A percentile compares a stretch with the other conserved stretches of the same genome.
Evolutionary conservation across 2,888 invertebrate genomes (phyloP).

Genomic region (Cephalotes varians): DNA sequence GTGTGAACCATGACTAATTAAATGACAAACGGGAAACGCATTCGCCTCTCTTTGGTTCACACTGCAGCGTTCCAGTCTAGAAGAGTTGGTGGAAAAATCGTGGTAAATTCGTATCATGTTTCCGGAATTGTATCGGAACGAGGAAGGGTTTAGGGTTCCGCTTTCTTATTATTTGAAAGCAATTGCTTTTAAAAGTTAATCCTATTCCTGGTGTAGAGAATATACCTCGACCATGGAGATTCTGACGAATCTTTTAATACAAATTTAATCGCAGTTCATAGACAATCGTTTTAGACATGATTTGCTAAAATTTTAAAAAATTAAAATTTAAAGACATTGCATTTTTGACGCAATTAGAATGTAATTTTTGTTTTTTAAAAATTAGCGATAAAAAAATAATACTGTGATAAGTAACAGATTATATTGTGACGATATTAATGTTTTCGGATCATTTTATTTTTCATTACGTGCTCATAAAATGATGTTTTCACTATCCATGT

Average conservation of each 20-base stretch:
- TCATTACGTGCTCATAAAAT: not conserved
- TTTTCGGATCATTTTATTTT: not conserved
- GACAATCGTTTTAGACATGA: not conserved
- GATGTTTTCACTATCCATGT: not conserved
- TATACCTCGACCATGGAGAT: not conserved
- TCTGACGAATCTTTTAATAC: not conserved
- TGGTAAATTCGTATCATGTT: constrained; percentile 24
- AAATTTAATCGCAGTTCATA: not conserved
- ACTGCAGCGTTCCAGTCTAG: constrained; percentile 9
- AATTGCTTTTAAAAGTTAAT: not conserved
- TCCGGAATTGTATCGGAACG: not conserved
- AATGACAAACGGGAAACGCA: constrained; percentile 60
- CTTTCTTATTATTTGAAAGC: not conserved
- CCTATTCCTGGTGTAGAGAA: not conserved
- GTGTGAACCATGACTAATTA: constrained; percentile 74
- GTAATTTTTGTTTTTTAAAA: not conserved
- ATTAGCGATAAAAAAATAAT: not conserved
- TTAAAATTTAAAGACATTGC: too few species aligned
- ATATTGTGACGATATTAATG: not conserved
- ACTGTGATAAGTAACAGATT: not conserved
- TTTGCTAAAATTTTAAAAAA: not conserved
- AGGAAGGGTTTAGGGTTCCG: not conserved
- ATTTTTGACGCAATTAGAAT: not conserved
- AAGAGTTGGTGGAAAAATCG: constrained; percentile 58
- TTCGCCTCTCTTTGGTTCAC: constrained; percentile 30